phyloP scores from a whole-genome alignment of 1,140 invertebrate species.

The Diprion similis region DNA sequence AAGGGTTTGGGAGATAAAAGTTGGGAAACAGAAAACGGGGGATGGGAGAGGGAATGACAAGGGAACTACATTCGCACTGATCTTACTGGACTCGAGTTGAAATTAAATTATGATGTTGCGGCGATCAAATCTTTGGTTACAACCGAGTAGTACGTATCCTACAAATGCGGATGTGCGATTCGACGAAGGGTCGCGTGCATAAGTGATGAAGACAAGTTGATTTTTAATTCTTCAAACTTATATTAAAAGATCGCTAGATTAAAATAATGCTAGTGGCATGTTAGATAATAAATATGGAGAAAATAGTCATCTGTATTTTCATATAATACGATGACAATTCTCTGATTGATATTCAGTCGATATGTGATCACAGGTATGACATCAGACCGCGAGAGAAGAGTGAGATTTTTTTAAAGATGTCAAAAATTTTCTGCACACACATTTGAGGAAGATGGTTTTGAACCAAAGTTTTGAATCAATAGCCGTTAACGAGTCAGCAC shows the following conservation, averaged over 20 bases:
- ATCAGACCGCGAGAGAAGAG: background rate
- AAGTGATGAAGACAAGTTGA: conserved; percentile 2
- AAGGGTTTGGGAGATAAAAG: conserved; percentile 27
- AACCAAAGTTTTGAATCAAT: background rate
- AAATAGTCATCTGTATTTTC: too few relatives aligned
- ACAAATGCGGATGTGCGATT: conserved; percentile 16
- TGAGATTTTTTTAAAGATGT: too few relatives aligned
- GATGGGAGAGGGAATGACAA: background rate
- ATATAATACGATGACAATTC: background rate
- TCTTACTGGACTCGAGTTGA: too few relatives aligned
- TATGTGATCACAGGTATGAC: background rate
- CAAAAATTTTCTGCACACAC: too few relatives aligned
- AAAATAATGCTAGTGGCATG: too few relatives aligned
- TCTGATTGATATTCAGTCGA: background rate
- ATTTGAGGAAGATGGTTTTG: background rate
- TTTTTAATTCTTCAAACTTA: background rate
- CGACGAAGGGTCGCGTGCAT: background rate
- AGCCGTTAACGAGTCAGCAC: background rate
- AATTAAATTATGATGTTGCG: background rate
- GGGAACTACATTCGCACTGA: background rate
- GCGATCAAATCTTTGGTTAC: conserved; percentile 1
- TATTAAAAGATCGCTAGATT: too few relatives aligned
- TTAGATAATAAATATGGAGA: too few relatives aligned
- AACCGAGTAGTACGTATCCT: background rate
- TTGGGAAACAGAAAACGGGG: conserved; percentile 7